Percentiles rank a stretch among this genome's conserved stretches.
Evolutionary conservation across 2,888 invertebrate genomes (phyloP).

Genomic region (Dicyrtoma fusca): DNA sequence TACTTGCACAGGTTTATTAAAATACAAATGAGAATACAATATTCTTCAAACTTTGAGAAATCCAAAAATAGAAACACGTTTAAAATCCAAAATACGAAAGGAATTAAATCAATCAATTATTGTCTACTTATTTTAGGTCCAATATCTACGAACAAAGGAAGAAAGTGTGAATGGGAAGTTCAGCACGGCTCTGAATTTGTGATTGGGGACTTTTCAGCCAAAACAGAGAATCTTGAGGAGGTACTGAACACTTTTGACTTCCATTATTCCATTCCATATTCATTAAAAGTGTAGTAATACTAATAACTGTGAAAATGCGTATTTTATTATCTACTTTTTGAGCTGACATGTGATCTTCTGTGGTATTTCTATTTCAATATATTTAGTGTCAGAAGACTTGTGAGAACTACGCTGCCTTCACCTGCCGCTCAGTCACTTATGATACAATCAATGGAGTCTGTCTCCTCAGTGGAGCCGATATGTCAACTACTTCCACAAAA

Average conservation of each 20-base stretch:
- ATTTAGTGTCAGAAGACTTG: conserved; percentile 59
- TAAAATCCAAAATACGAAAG: too few species aligned
- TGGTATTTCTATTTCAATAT: too few species aligned
- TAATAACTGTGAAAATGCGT: too few species aligned
- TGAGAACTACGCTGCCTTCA: conserved; percentile 58
- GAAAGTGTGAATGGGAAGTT: conserved; percentile 56
- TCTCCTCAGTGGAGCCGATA: conserved; percentile 51
- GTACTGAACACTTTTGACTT: too few species aligned
- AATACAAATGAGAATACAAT: too few species aligned
- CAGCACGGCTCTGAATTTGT: conserved; percentile 52
- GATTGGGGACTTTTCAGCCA: conserved; percentile 52
- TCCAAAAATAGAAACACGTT: not conserved
- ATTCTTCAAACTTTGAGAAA: too few species aligned
- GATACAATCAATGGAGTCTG: conserved; percentile 54
- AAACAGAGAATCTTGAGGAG: conserved; percentile 50
- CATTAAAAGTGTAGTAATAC: too few species aligned
- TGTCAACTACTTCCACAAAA: conserved; percentile 53
- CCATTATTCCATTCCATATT: too few species aligned
- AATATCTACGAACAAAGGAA: conserved; percentile 47
- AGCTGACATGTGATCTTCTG: too few species aligned
- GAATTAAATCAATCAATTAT: not conserved
- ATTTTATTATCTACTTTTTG: too few species aligned
- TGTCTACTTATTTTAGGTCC: conserved; percentile 41
- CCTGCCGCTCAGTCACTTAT: conserved; percentile 59
- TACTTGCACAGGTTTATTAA: conserved; percentile 65